A percentile compares a stretch with the other conserved stretches of the same genome.
These are phyloP conservation scores for Burhinus bistriatus DNA, from an alignment of 2,113 vertebrate genomes.

Conservation along the genomic window DNA sequence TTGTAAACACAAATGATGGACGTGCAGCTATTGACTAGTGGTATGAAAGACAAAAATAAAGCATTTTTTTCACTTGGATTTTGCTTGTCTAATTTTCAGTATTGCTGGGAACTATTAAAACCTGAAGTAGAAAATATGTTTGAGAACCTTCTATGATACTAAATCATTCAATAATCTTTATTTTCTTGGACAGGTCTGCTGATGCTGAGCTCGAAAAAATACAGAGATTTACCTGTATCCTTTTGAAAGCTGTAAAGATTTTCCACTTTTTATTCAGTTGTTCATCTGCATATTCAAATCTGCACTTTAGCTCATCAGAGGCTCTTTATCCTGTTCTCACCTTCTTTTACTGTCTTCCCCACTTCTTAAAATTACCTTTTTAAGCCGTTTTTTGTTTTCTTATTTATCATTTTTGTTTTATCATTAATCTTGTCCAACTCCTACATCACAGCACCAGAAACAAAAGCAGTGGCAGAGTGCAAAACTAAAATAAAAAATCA, in stretches of 20 bases:
- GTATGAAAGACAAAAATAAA: background rate
- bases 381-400: background rate
- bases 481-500: background rate
- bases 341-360: background rate
- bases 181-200: slow-evolving; percentile 66
- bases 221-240: slow-evolving; percentile 80
- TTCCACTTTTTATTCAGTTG: background rate
- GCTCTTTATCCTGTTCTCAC: background rate
- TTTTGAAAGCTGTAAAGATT: slow-evolving; percentile 21
- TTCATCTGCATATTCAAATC: background rate
- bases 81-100: background rate
- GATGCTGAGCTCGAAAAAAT: slow-evolving; percentile 78
- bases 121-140: background rate
- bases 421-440: background rate
- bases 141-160: background rate
- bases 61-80: background rate
- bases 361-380: background rate
- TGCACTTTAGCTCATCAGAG: background rate
- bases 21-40: background rate
- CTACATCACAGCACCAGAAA: background rate
- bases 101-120: background rate
- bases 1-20: background rate
- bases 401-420: background rate
- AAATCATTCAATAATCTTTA: background rate
- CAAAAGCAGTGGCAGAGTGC: background rate